Evolutionary conservation across 2,797 vertebrate genomes (phyloP).

Genomic region (Numenius phaeopus): DNA sequence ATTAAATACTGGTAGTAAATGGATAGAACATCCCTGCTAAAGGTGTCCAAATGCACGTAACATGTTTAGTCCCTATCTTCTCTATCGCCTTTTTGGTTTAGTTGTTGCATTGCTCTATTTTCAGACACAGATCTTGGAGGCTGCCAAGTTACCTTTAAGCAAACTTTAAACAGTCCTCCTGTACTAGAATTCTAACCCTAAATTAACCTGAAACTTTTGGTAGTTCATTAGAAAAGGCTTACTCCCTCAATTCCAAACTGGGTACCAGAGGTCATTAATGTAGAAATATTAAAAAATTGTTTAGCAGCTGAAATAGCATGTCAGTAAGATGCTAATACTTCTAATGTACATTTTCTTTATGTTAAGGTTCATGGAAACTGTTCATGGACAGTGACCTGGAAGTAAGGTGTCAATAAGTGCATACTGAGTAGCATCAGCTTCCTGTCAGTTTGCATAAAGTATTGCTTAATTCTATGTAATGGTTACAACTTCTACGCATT

Average conservation of each 20-base stretch:
- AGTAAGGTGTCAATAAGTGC: background rate
- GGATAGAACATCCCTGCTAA: background rate
- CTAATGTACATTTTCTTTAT: background rate
- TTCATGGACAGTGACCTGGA: background rate
- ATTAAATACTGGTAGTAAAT: background rate
- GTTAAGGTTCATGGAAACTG: background rate
- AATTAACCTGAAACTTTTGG: background rate
- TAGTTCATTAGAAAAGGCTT: background rate
- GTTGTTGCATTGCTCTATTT: background rate
- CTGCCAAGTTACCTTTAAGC: background rate
- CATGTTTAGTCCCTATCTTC: background rate
- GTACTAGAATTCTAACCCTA: background rate
- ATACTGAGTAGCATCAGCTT: background rate
- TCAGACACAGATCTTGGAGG: background rate
- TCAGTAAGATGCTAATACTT: background rate
- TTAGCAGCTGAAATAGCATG: background rate
- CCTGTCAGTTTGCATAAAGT: background rate
- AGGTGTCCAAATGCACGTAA: background rate
- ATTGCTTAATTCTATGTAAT: background rate
- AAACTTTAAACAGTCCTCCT: background rate
- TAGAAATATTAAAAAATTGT: background rate
- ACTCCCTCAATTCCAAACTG: background rate
- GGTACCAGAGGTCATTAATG: background rate
- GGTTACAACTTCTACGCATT: background rate
- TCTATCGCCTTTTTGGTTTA: background rate